Evolutionary conservation across 2,888 invertebrate genomes (phyloP).

Genomic region (Sceliomorpha sp.): DNA sequence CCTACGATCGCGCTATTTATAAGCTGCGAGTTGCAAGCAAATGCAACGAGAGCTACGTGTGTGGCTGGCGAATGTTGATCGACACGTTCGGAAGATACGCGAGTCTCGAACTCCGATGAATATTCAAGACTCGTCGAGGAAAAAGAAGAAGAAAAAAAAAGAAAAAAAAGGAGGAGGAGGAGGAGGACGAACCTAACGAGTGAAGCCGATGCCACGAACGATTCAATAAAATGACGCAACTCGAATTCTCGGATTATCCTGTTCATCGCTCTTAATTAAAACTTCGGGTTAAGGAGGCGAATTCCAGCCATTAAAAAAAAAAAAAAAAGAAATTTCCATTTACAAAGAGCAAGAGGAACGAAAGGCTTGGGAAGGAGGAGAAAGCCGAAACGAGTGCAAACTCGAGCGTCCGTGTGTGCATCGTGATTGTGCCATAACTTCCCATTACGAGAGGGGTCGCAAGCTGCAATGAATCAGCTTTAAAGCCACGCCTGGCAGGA

Average conservation of each 20-base stretch:
- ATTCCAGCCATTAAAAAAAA: slow-evolving; percentile 24
- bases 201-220: slow-evolving; percentile 3
- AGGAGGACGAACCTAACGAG: too few relatives aligned
- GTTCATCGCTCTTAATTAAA: slow-evolving; percentile 16
- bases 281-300: slow-evolving; percentile 12
- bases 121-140: slow-evolving; percentile 22
- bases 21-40: slow-evolving; percentile 66
- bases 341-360: neutral
- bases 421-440: slow-evolving; percentile 68
- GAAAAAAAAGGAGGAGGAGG: too few relatives aligned
- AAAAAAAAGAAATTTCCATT: slow-evolving; percentile 12
- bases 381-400: slow-evolving; percentile 26
- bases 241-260: neutral
- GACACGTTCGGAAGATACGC: slow-evolving; percentile 46
- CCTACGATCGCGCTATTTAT: slow-evolving; percentile 73
- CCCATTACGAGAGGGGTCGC: slow-evolving; percentile 66
- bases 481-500: slow-evolving; percentile 69
- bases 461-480: slow-evolving; percentile 76
- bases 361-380: slow-evolving; percentile 2
- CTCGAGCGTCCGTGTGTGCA: slow-evolving; percentile 31
- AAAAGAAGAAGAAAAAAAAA: slow-evolving; percentile 13
- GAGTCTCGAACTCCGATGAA: slow-evolving; percentile 30
- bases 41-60: slow-evolving; percentile 64
- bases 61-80: slow-evolving; percentile 62
- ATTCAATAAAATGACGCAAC: slow-evolving; percentile 8